phyloP scores from a whole-genome alignment of 2,797 vertebrate species.

The Microchirus variegatus region DNA sequence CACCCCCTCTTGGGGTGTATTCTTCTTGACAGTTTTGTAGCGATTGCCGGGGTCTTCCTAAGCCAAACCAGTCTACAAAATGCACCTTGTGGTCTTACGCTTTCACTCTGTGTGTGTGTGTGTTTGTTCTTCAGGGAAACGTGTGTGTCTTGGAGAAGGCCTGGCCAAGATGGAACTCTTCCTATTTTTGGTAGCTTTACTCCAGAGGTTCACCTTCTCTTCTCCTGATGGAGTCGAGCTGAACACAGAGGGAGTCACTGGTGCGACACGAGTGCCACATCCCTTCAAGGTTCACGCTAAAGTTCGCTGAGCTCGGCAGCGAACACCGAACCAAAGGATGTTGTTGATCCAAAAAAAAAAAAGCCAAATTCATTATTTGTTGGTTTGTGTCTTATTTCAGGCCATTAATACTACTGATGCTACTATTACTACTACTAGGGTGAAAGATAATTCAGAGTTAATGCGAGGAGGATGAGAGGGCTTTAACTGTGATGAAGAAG shows the following conservation, averaged over 20 bases:
- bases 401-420: too few relatives aligned
- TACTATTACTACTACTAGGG: too few relatives aligned
- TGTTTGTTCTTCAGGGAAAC: slow-evolving; percentile 78
- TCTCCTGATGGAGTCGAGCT: slow-evolving; percentile 51
- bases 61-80: not conserved
- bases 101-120: accelerated
- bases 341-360: not conserved
- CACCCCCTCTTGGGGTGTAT: too few relatives aligned
- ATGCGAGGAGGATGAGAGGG: too few relatives aligned
- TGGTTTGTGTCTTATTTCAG: too few relatives aligned
- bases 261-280: slow-evolving; percentile 73
- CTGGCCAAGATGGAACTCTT: slow-evolving; percentile 83
- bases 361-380: too few relatives aligned
- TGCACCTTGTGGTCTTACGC: not conserved
- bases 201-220: slow-evolving; percentile 86
- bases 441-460: too few relatives aligned
- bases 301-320: slow-evolving; percentile 48
- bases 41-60: not conserved
- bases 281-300: slow-evolving; percentile 73
- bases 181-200: slow-evolving; percentile 72
- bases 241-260: slow-evolving; percentile 65
- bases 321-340: too few relatives aligned
- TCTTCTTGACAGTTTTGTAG: too few relatives aligned
- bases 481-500: too few relatives aligned
- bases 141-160: slow-evolving; percentile 81